Evolutionary conservation across 2,797 vertebrate species (phyloP).

Genomic region (Saxicola maurus): DNA sequence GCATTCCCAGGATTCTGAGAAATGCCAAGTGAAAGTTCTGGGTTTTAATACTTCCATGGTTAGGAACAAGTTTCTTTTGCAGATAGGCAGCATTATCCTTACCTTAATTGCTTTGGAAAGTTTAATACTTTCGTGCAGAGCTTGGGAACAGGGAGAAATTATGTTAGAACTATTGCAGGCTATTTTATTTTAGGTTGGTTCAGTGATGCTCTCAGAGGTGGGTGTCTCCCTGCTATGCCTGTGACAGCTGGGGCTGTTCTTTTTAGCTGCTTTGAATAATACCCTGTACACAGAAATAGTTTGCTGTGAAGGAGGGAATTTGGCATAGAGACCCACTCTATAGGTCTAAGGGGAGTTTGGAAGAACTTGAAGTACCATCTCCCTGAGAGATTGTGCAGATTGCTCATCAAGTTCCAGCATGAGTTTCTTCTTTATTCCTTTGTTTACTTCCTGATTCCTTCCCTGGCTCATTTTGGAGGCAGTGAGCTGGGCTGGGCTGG

Average conservation of each 20-base stretch:
- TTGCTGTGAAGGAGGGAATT: constrained; percentile 47
- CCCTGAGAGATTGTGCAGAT: neutral
- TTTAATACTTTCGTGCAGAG: neutral
- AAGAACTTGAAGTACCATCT: constrained; percentile 23
- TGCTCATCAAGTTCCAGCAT: neutral
- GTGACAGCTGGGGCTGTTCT: constrained; percentile 59
- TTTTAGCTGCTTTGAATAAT: constrained; percentile 60
- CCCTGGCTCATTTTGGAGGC: neutral
- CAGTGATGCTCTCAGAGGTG: constrained; percentile 39
- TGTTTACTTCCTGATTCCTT: neutral
- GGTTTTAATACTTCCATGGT: neutral
- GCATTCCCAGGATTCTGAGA: neutral
- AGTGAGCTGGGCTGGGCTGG: neutral
- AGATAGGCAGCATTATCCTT: neutral
- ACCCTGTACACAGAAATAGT: constrained; percentile 45
- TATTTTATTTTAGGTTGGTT: constrained; percentile 23
- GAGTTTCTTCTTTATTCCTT: neutral
- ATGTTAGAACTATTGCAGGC: constrained; percentile 19
- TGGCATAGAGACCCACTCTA: constrained; percentile 19
- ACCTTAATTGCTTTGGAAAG: neutral
- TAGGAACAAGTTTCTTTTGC: neutral
- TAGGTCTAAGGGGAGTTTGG: constrained; percentile 40
- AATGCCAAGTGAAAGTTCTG: neutral
- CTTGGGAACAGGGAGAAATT: neutral
- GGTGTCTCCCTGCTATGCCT: constrained; percentile 51